These are phyloP conservation scores for Menidia beryllina DNA, from an alignment of 2,113 vertebrate genomes.

Conservation along the genomic window DNA sequence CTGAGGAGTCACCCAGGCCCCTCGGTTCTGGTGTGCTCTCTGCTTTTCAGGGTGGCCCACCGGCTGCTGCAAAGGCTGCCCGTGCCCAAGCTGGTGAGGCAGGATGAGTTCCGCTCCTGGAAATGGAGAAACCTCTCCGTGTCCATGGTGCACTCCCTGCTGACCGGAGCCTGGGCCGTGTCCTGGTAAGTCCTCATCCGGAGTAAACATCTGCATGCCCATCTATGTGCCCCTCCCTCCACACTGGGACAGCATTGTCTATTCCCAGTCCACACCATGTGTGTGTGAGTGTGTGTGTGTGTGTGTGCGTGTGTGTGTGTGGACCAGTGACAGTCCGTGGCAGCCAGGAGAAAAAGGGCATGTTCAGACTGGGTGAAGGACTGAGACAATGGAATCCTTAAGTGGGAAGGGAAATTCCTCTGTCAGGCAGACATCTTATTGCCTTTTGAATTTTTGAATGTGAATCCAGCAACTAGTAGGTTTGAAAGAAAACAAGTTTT, in stretches of 20 bases:
- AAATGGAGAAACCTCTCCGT: constrained; percentile 92
- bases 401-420: constrained; percentile 43
- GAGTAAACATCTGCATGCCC: constrained; percentile 29
- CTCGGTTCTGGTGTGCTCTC: constrained; percentile 81
- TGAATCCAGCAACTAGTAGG: neutral
- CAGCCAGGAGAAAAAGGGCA: constrained; percentile 57
- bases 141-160: constrained; percentile 91
- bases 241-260: constrained; percentile 71
- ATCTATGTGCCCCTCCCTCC: constrained; percentile 1
- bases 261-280: constrained; percentile 61
- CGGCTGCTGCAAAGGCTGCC: constrained; percentile 79
- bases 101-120: constrained; percentile 84
- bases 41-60: constrained; percentile 83
- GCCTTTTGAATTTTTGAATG: neutral
- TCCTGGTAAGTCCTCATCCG: constrained; percentile 71
- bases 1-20: constrained; percentile 78
- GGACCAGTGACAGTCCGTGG: constrained; percentile 71
- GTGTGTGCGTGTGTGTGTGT: constrained; percentile 26
- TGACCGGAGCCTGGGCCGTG: constrained; percentile 90
- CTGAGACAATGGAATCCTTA: constrained; percentile 61
- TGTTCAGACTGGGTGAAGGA: constrained; percentile 50
- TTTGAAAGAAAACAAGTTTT: neutral
- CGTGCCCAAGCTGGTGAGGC: constrained; percentile 83
- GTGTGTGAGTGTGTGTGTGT: constrained; percentile 25
- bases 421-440: constrained; percentile 11